These are phyloP conservation scores for Nannoperca obscura DNA, from an alignment of 2,797 vertebrate species.

Conservation along the genomic window DNA sequence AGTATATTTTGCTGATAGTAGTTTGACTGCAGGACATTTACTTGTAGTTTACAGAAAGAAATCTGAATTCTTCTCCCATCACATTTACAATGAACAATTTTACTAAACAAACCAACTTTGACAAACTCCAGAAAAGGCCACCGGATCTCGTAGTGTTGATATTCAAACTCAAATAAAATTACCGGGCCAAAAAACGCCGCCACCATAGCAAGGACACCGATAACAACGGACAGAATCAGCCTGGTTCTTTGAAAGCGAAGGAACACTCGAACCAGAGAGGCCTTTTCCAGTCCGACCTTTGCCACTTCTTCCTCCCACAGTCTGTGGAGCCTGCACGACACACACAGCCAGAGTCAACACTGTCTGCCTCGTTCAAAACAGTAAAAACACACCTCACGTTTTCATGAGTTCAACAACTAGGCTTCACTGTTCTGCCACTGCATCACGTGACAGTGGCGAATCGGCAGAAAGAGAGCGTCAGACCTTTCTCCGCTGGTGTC, in stretches of 20 bases:
- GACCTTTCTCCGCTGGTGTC: conserved; percentile 84
- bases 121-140: not conserved
- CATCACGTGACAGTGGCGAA: not conserved
- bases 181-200: conserved; percentile 78
- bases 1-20: no score
- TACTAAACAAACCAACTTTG: not conserved
- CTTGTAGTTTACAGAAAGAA: not conserved
- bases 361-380: not conserved
- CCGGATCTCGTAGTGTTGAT: not conserved
- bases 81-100: not conserved
- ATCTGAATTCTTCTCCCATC: not conserved
- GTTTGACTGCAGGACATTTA: no score
- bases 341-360: conserved; percentile 17
- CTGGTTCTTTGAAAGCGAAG: conserved; percentile 85
- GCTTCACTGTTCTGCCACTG: no score
- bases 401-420: not conserved
- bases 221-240: conserved; percentile 66
- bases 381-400: not conserved
- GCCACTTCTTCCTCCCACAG: conserved; percentile 86
- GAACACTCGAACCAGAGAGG: conserved; percentile 77
- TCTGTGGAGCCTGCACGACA: conserved; percentile 75
- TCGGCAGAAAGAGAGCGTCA: not conserved
- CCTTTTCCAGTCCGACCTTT: conserved; percentile 81
- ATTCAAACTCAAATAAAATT: conserved; percentile 4
- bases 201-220: conserved; percentile 68